These are phyloP conservation scores for Bovichtus variegatus DNA, from an alignment of 2,797 vertebrate species.

Conservation along the genomic window DNA sequence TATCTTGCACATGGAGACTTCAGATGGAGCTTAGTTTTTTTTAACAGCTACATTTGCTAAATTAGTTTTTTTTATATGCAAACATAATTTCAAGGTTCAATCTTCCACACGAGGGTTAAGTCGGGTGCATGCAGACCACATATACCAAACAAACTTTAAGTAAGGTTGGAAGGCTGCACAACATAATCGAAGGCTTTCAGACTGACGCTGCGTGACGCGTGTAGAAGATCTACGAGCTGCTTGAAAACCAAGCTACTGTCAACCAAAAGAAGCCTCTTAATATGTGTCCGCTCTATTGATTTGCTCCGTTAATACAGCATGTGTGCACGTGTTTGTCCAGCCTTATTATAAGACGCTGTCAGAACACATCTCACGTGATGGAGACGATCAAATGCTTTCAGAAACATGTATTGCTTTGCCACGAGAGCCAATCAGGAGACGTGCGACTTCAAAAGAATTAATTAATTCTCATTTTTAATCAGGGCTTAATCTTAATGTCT, in stretches of 20 bases:
- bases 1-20: not conserved
- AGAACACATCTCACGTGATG: conserved; percentile 4
- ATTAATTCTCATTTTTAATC: conserved; percentile 70
- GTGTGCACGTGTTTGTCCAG: conserved; percentile 1
- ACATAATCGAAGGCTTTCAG: not conserved
- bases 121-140: not conserved
- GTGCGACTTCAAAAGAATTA: conserved; percentile 59
- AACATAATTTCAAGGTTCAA: not conserved
- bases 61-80: not conserved
- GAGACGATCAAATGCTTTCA: conserved; percentile 29
- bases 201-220: not conserved
- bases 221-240: not conserved
- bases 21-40: not conserved
- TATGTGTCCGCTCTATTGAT: not conserved
- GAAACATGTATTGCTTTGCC: conserved; percentile 29
- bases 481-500: conserved; percentile 69
- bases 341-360: not conserved
- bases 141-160: not conserved
- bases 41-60: not conserved
- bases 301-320: not conserved
- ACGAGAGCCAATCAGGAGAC: conserved; percentile 47
- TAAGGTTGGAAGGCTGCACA: not conserved
- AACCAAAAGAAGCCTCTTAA: no score
- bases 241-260: not conserved
- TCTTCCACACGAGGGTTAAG: fast-evolving